A percentile compares a stretch with the other conserved stretches of the same genome.
Conservation (phyloP, 1,140 invertebrate species). For the Macrotrachela quadricornifera region DNA sequence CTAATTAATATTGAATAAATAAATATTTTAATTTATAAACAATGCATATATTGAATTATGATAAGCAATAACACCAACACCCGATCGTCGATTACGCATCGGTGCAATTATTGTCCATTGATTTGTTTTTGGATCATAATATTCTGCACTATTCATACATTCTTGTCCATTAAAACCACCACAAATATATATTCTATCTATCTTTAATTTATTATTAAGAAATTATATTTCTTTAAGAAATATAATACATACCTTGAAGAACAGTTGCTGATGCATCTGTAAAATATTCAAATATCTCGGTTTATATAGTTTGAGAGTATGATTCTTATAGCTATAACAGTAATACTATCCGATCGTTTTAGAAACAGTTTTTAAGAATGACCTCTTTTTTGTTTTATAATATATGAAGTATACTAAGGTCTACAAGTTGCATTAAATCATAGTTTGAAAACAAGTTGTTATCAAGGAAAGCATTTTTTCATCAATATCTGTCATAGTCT, state of each 20-base stretch:
- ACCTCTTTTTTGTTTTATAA: too few species aligned
- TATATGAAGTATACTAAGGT: too few species aligned
- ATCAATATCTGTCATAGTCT: too few species aligned
- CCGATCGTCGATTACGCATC: conserved; percentile 44
- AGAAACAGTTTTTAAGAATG: too few species aligned
- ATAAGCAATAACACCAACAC: conserved; percentile 13
- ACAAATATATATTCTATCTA: conserved; percentile 30
- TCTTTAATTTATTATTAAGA: not conserved
- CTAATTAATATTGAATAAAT: too few species aligned
- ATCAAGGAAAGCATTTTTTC: too few species aligned
- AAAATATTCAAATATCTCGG: not conserved
- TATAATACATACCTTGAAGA: not conserved
- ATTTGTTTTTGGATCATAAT: conserved; percentile 57
- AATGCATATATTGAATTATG: conserved; percentile 26
- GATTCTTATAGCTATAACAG: too few species aligned
- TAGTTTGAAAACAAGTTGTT: too few species aligned
- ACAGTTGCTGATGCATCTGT: not conserved
- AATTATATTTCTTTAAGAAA: not conserved
- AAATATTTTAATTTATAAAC: too few species aligned
- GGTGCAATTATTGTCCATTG: conserved; percentile 59
- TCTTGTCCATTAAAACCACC: conserved; percentile 72
- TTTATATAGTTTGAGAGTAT: too few species aligned
- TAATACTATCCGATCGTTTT: too few species aligned
- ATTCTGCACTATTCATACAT: conserved; percentile 59
- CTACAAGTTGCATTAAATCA: too few species aligned